Percentiles rank a stretch among this genome's conserved stretches.
Conservation (phyloP, 2,888 invertebrate genomes). For the Drosophila pegasa region DNA sequence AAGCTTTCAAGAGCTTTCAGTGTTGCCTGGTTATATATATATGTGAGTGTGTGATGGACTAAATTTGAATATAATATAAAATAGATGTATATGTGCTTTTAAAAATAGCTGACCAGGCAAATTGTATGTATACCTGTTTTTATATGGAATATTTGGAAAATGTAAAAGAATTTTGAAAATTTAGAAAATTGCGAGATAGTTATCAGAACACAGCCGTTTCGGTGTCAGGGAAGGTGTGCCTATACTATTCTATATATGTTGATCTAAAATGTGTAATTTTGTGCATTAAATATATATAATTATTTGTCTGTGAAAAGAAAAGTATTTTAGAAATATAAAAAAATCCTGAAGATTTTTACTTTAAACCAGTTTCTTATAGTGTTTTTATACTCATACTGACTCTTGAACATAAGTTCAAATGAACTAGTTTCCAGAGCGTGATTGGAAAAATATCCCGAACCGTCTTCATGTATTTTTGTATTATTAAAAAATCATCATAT, state of each 20-base stretch:
- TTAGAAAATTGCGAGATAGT: constrained; percentile 39
- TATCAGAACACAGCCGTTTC: constrained; percentile 12
- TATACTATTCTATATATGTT: background rate
- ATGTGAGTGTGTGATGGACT: background rate
- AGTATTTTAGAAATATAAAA: background rate
- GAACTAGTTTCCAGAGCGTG: background rate
- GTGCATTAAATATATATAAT: background rate
- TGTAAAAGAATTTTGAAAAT: constrained; percentile 9
- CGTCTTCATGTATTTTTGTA: background rate
- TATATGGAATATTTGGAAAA: constrained; percentile 29
- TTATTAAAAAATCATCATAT: background rate
- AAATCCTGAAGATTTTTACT: background rate
- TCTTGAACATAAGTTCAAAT: background rate
- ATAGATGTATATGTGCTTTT: constrained; percentile 24
- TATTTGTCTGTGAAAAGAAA: background rate
- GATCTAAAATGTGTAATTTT: background rate
- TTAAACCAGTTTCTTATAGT: background rate
- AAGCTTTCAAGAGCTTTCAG: constrained; percentile 45
- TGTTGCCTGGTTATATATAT: background rate
- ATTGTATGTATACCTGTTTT: constrained; percentile 38
- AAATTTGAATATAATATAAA: background rate
- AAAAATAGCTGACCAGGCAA: constrained; percentile 47
- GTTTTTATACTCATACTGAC: background rate
- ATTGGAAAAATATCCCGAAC: background rate
- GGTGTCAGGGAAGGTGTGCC: constrained; percentile 28